These are phyloP conservation scores for Ennomos fuscantarius DNA, from an alignment of 2,888 invertebrate genomes.

Conservation along the genomic window DNA sequence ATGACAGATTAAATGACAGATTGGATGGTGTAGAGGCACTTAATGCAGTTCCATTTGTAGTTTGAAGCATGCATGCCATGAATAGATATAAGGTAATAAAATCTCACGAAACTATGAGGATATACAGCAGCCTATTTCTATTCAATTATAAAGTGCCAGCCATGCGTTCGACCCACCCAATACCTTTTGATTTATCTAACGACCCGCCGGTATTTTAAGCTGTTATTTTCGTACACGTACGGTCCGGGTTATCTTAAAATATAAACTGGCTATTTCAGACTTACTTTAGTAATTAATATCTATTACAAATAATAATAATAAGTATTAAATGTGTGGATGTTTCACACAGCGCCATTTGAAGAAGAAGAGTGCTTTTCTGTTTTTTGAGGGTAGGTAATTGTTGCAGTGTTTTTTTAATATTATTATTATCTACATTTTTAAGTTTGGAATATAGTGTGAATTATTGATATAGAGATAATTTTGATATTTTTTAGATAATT, in stretches of 20 bases:
- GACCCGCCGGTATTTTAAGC: slow-evolving; percentile 38
- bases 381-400: too few relatives aligned
- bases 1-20: too few relatives aligned
- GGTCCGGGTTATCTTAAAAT: slow-evolving; percentile 30
- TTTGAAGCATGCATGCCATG: slow-evolving; percentile 17
- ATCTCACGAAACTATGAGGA: slow-evolving; percentile 38
- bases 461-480: too few relatives aligned
- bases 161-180: slow-evolving; percentile 39
- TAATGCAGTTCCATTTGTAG: slow-evolving; percentile 5
- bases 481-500: too few relatives aligned
- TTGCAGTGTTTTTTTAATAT: too few relatives aligned
- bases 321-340: too few relatives aligned
- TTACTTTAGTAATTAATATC: slow-evolving; percentile 16
- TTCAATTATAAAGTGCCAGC: slow-evolving; percentile 44
- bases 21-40: too few relatives aligned
- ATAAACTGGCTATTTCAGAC: slow-evolving; percentile 29
- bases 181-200: slow-evolving; percentile 43
- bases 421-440: too few relatives aligned
- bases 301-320: background rate
- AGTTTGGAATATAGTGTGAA: too few relatives aligned
- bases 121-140: slow-evolving; percentile 38
- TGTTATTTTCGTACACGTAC: slow-evolving; percentile 36
- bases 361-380: too few relatives aligned
- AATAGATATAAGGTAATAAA: slow-evolving; percentile 41
- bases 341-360: too few relatives aligned